Base-by-base conservation (phyloP, 64 coral and sea anemone species). In the Actinia tenebrosa region DNA sequence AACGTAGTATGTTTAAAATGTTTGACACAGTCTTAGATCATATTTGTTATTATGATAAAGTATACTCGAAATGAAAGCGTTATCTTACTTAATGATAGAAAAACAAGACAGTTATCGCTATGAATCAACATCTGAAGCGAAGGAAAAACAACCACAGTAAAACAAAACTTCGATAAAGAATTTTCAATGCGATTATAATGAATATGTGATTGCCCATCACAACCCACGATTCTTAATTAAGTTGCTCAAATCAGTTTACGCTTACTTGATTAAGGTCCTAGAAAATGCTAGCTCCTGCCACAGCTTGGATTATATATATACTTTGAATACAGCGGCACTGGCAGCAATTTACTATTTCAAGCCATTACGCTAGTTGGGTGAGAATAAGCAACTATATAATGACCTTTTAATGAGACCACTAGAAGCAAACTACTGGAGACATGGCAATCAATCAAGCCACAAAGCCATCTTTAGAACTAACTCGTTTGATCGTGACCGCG, bases 361-460 rank as follows among this genome's bases (percentile, higher is more conserved):
- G 26, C 23, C 26, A 75, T 75, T 75, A 75, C 69, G 69, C 69
- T 25, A n/a, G 0, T 42, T 22, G 18, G 17, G 22, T 23, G 63
- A 3, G 63, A 66, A 75, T 75, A 23, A 25, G 69, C n/a, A 75
- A 10, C 69, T 10, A 42, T 10, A 75, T 75, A 75, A 75, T 75
- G 69, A 75, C 69, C 69, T 75, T 13, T 75, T 30, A 75, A 75
- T 30, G 69, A 75, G 69, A 14, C 23, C 27, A 30, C 69, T 66
- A 66, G 69, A 75, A 75, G 23, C 26, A 16, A 75, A 75, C 69
- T 75, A 16, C 27, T 26, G 27, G 69, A 75, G 69, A 75, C 44
- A 53, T 52, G 3, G 42, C 79, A 53, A 81, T 81, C 27, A 81
- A 81, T 81, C 79, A 81, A 81, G 22, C 43, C 43, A 81, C 46